These are phyloP conservation scores for Coryphaenoides rupestris DNA, from an alignment of 2,113 vertebrate species.

Conservation along the genomic window DNA sequence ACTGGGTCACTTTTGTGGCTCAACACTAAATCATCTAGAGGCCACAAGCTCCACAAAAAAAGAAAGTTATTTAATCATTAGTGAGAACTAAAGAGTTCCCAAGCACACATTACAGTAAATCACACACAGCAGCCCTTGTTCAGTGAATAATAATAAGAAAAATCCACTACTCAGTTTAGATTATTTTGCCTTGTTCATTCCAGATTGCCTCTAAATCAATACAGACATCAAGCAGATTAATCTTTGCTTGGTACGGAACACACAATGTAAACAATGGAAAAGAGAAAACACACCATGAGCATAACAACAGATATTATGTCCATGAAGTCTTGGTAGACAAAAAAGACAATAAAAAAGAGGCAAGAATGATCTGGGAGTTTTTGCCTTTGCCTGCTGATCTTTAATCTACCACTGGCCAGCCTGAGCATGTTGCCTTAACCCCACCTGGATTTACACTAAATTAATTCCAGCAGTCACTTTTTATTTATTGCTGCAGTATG, in stretches of 20 bases:
- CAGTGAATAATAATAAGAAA: slow-evolving; percentile 36
- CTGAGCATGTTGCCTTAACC: slow-evolving; percentile 54
- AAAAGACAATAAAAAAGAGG: slow-evolving; percentile 39
- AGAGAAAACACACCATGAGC: background rate
- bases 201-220: slow-evolving; percentile 49
- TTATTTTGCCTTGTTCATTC: slow-evolving; percentile 31
- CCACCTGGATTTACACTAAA: slow-evolving; percentile 57
- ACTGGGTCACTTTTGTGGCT: slow-evolving; percentile 40
- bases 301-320: slow-evolving; percentile 35
- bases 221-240: slow-evolving; percentile 44
- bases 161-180: slow-evolving; percentile 28
- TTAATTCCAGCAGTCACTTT: slow-evolving; percentile 65
- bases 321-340: slow-evolving; percentile 24
- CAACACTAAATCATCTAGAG: slow-evolving; percentile 58
- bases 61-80: slow-evolving; percentile 60
- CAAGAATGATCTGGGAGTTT: slow-evolving; percentile 44
- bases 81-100: slow-evolving; percentile 50
- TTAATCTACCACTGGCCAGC: slow-evolving; percentile 68
- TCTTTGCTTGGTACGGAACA: slow-evolving; percentile 20
- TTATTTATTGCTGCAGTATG: slow-evolving; percentile 68
- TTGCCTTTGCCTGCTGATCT: slow-evolving; percentile 52
- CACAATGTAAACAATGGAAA: slow-evolving; percentile 16
- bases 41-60: slow-evolving; percentile 37
- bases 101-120: slow-evolving; percentile 57
- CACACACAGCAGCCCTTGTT: slow-evolving; percentile 44